These are phyloP conservation scores for Halcyon badia DNA, from an alignment of 2,797 vertebrate species.

Conservation along the genomic window DNA sequence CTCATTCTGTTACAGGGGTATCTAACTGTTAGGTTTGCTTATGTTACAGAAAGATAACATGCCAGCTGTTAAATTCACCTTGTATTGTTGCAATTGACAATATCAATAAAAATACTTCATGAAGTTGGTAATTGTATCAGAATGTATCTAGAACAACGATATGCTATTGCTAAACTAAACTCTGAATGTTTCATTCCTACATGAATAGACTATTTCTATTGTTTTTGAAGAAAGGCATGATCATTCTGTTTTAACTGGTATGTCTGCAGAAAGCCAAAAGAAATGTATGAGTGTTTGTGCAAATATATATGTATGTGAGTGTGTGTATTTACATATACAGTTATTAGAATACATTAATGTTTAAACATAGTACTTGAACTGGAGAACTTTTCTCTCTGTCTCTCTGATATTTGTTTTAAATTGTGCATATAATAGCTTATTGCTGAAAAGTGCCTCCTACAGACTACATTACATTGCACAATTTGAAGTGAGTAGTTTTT, in stretches of 20 bases:
- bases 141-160: not conserved
- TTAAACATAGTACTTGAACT: not conserved
- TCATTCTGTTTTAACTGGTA: not conserved
- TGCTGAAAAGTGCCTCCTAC: not conserved
- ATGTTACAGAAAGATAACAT: not conserved
- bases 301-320: not conserved
- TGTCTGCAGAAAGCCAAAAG: not conserved
- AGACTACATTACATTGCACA: not conserved
- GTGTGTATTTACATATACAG: not conserved
- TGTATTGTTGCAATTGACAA: not conserved
- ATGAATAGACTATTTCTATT: not conserved
- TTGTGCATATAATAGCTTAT: not conserved
- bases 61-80: not conserved
- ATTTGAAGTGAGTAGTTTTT: not conserved
- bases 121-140: not conserved
- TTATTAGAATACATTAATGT: not conserved
- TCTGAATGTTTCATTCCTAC: not conserved
- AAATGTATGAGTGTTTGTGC: not conserved
- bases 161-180: not conserved
- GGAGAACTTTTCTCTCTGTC: not conserved
- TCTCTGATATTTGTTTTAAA: not conserved
- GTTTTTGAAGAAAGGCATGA: not conserved
- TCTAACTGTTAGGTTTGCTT: not conserved
- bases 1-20: rapidly evolving
- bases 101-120: not conserved